A percentile compares a stretch with the other conserved stretches of the same genome.
Conservation (phyloP, 2,113 vertebrate species). For the Plecotus auritus region DNA sequence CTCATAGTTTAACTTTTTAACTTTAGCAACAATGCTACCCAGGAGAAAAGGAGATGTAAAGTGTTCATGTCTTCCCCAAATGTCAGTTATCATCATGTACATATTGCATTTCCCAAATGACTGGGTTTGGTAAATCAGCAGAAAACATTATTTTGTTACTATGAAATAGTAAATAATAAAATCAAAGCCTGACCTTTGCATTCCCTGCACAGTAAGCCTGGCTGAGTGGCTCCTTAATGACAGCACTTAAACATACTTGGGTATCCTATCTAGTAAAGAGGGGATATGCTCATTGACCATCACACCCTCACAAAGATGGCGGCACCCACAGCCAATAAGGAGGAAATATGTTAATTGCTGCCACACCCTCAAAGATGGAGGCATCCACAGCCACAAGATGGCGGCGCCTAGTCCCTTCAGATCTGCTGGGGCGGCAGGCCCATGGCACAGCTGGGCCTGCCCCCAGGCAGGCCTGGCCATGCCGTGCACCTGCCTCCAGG, state of each 20-base stretch:
- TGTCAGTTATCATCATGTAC: not conserved
- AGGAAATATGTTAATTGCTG: too few species aligned
- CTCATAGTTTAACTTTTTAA: not conserved
- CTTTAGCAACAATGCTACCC: not conserved
- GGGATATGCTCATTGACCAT: too few species aligned
- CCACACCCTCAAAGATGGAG: too few species aligned
- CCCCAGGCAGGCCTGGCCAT: too few species aligned
- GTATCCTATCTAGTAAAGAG: not conserved
- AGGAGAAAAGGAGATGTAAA: conserved; percentile 21
- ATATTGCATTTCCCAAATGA: not conserved
- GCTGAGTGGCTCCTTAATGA: not conserved
- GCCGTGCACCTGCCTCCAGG: too few species aligned
- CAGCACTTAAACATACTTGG: not conserved
- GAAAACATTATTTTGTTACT: not conserved
- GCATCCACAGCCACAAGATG: too few species aligned
- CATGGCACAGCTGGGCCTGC: too few species aligned
- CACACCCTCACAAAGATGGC: too few species aligned
- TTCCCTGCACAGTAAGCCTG: not conserved
- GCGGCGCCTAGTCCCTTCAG: too few species aligned
- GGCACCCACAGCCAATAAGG: too few species aligned
- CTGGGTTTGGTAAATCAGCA: not conserved
- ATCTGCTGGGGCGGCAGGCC: too few species aligned
- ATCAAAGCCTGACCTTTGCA: not conserved
- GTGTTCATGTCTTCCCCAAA: not conserved
- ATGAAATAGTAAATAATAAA: not conserved